Base-by-base conservation (phyloP, 64 coral and sea anemone species). In the Catalaphyllia jardinei region DNA sequence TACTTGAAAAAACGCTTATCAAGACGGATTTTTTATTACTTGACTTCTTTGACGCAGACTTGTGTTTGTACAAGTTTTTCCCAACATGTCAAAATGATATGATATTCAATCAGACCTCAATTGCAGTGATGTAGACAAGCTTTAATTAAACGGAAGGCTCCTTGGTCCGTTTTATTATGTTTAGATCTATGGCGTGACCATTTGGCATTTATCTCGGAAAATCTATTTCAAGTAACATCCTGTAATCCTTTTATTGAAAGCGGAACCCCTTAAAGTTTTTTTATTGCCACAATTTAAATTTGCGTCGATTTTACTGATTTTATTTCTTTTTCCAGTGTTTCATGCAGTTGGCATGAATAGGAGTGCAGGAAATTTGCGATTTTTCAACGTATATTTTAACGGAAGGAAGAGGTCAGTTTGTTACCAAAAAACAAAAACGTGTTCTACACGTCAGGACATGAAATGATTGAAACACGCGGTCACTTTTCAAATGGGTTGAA, bases 1-100 rank as follows among this genome's bases (percentile, higher is more conserved):
- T 61, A 33, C 78, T 80, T 80, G 78, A 80, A 29, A 80, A 73
- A 62, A 80, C 54, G 78, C 52, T 62, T 54, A 80, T 80, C 54
- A 80, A 61, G 31, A 61, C 28, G n/a, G 78, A 29, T 14, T 15
- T 60, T 62, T 80, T 35, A 61, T 61, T 80, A 62, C 27, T 61
- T 61, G 27, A 33, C 17, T 18, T 61, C 14, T 19, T 33, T 62
- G 65, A 69, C 29, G 65, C 25, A n/a, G 9, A n/a, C 65, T 69
- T 69, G 65, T 69, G 28, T 80, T 80, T 62, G 29, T 57, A 61
- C 29, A 62, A 61, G 16, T 18, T 60, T 29, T 80, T 61, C 50
- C 54, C 0, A 62, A 80, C 25, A 61, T 55, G 52, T 33, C 78
- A 61, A 80, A 62, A 30, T 28, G 65, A 69, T 25, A n/a, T 25